Base-by-base conservation (phyloP, 1,140 invertebrate genomes). In the Caenorhabditis inopinata region DNA sequence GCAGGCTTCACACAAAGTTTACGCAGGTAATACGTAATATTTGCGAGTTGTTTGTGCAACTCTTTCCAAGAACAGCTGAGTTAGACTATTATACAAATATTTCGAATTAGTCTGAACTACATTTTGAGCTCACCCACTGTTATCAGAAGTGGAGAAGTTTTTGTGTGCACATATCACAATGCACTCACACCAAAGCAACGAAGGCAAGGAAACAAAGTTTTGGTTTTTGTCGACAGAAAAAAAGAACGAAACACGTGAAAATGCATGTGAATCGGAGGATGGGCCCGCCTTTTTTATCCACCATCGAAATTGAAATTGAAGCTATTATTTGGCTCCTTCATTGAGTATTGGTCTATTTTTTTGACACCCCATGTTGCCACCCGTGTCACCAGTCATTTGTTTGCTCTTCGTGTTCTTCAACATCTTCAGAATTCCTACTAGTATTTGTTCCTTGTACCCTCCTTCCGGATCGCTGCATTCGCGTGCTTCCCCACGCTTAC, bases 91-190 rank as follows among this genome's bases (percentile, higher is more conserved):
- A 68, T 14, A 23, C 58, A 35, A 58, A 38, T 7, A 62, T 35
- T 68, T 32, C 29, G 58, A 68, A 68, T 29, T 68, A 38, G 38
- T 25, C 32, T 42, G 32, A 58, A 25, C 51, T 32, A 32, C 27
- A 38, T 38, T 68, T 68, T 68, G 32, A 68, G 58, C 58, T 68
- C 58, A 21, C 51, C 2, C 51, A 9, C 23, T 68, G 32, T 42
- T 68, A 68, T 68, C 58, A 68, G 32, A 58, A 58, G n/a, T n/a
- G n/a, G n/a, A n/a, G n/a, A n/a, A 32, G 58, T 68, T 18, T 68
- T 68, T 68, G 58, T 68, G 58, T 68, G 58, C 58, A 68, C 58
- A 68, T 18, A 68, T 58, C 53, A 58, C 53, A 29, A 58, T 58
- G 53, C 53, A 51, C 49, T 18, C 49, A 51, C 49, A 58, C 53